phyloP scores from a whole-genome alignment of 2,797 vertebrate species.

The Peromyscus attwateri region DNA sequence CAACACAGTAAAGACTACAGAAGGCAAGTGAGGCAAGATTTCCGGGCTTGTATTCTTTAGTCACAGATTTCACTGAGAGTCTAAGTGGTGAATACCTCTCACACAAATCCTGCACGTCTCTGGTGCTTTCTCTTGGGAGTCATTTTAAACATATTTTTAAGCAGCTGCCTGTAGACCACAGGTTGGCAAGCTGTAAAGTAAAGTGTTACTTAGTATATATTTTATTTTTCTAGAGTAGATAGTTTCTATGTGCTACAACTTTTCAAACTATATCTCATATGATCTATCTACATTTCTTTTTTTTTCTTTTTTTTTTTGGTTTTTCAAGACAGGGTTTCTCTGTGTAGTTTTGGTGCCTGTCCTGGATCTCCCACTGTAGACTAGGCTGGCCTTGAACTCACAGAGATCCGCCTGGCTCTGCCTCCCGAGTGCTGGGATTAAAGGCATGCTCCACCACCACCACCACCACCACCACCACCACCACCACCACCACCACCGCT shows the following conservation, averaged over 20 bases:
- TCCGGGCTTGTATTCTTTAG: constrained; percentile 53
- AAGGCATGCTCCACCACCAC: too few relatives aligned
- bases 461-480: too few relatives aligned
- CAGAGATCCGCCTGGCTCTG: too few relatives aligned
- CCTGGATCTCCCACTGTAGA: too few relatives aligned
- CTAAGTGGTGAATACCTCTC: not conserved
- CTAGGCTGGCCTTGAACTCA: too few relatives aligned
- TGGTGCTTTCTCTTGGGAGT: not conserved
- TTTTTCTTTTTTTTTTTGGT: too few relatives aligned
- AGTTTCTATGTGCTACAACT: not conserved
- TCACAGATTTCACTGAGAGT: constrained; percentile 31
- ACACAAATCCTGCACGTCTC: constrained; percentile 33
- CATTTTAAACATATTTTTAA: constrained; percentile 37
- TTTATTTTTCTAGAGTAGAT: constrained; percentile 29
- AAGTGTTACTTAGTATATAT: constrained; percentile 28
- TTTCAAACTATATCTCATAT: not conserved
- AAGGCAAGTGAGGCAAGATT: constrained; percentile 49
- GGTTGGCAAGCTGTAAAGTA: constrained; percentile 33
- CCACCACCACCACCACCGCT: too few relatives aligned
- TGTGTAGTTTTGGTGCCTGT: too few relatives aligned
- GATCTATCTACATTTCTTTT: not conserved
- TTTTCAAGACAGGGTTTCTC: too few relatives aligned
- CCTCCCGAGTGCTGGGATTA: too few relatives aligned
- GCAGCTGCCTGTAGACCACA: not conserved
- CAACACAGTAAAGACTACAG: constrained; percentile 66